Evolutionary conservation across 1,140 invertebrate species (phyloP).

Genomic region (Condylostylus longicornis): DNA sequence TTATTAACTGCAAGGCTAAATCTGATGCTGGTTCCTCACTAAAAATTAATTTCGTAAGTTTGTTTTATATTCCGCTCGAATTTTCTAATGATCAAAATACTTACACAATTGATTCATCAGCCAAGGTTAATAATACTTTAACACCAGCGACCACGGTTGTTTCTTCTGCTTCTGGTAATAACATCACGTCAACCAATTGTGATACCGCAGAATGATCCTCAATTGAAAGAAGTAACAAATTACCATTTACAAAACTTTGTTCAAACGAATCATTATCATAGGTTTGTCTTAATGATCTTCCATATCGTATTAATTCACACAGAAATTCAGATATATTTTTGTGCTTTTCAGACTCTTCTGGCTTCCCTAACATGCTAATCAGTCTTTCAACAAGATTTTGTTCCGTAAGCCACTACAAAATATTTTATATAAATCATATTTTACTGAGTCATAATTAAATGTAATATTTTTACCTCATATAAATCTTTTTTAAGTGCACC

Average conservation of each 20-base stretch:
- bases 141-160: conserved; percentile 65
- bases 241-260: conserved; percentile 23
- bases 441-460: conserved; percentile 9
- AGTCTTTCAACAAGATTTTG: conserved; percentile 70
- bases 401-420: conserved; percentile 76
- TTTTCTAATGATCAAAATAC: not conserved
- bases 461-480: conserved; percentile 67
- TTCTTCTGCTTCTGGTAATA: conserved; percentile 49
- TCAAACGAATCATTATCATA: conserved; percentile 36
- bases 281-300: conserved; percentile 47
- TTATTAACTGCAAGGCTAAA: conserved; percentile 18
- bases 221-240: conserved; percentile 26
- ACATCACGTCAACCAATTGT: conserved; percentile 54
- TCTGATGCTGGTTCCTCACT: conserved; percentile 29
- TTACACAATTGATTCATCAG: conserved; percentile 8
- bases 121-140: conserved; percentile 58
- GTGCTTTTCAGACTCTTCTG: conserved; percentile 56
- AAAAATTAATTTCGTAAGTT: conserved; percentile 2
- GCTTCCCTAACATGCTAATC: conserved; percentile 61
- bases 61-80: too few relatives aligned
- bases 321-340: conserved; percentile 67
- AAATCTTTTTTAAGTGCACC: conserved; percentile 60
- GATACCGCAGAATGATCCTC: conserved; percentile 25
- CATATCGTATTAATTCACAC: conserved; percentile 60
- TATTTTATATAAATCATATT: not conserved